These are phyloP conservation scores for Sebastes umbrosus DNA, from an alignment of 2,797 vertebrate species.

Conservation along the genomic window DNA sequence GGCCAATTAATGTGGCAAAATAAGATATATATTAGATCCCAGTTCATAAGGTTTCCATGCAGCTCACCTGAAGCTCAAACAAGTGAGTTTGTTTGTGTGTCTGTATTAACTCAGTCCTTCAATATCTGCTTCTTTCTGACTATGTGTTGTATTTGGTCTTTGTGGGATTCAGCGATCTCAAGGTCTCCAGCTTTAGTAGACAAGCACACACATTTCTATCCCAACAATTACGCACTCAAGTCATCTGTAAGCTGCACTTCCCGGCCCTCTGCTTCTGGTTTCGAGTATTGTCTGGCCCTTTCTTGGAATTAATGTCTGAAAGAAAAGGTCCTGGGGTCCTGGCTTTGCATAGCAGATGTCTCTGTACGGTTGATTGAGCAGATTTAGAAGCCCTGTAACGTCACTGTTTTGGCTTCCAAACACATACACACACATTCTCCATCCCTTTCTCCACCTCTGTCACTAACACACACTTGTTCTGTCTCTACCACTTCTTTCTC, in stretches of 20 bases:
- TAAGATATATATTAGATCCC: background rate
- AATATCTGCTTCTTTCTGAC: background rate
- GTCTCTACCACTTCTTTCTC: background rate
- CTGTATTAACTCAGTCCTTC: background rate
- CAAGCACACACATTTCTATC: background rate
- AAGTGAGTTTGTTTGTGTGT: background rate
- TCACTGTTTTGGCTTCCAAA: background rate
- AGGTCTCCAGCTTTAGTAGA: background rate
- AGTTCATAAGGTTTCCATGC: background rate
- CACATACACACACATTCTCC: background rate
- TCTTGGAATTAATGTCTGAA: conserved; percentile 11
- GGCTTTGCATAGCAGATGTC: background rate
- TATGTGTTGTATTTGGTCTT: background rate
- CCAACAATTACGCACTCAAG: background rate
- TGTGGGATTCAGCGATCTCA: background rate
- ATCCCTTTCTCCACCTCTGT: background rate
- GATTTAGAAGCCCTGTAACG: background rate
- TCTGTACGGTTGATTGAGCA: background rate
- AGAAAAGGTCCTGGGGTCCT: background rate
- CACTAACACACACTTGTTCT: background rate
- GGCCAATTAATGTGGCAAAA: background rate
- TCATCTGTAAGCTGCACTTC: background rate
- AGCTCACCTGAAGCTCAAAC: background rate
- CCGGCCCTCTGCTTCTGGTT: background rate
- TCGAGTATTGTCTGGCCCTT: background rate